Evolutionary conservation across 2,797 vertebrate species (phyloP).

Genomic region (Epinephelus coioides): DNA sequence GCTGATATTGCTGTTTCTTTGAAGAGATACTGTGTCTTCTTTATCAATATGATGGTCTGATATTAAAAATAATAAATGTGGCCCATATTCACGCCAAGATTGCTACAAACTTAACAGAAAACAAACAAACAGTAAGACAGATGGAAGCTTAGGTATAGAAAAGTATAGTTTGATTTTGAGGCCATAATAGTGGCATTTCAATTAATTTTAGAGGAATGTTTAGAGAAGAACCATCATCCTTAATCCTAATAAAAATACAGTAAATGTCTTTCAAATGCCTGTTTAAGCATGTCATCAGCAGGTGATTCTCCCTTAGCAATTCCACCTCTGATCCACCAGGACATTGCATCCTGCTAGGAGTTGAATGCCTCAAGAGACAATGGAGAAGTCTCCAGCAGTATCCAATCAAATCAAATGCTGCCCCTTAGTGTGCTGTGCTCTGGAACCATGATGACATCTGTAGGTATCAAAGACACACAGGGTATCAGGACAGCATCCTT

Average conservation of each 20-base stretch:
- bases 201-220: not conserved
- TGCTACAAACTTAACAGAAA: too few relatives aligned
- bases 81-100: too few relatives aligned
- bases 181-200: too few relatives aligned
- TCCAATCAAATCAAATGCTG: slow-evolving; percentile 44
- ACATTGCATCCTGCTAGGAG: slow-evolving; percentile 11
- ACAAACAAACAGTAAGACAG: too few relatives aligned
- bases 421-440: slow-evolving; percentile 16
- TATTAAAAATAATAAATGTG: too few relatives aligned
- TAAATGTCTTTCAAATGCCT: not conserved
- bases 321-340: slow-evolving; percentile 1
- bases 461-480: slow-evolving; percentile 14
- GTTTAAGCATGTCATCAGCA: slow-evolving; percentile 11
- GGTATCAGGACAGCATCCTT: not conserved
- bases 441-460: slow-evolving; percentile 22
- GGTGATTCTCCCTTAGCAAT: not conserved
- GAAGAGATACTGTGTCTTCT: too few relatives aligned
- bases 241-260: not conserved
- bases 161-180: too few relatives aligned
- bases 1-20: too few relatives aligned
- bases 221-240: not conserved
- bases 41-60: too few relatives aligned
- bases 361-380: slow-evolving; percentile 32
- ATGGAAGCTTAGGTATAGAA: too few relatives aligned
- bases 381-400: slow-evolving; percentile 32